Evolutionary conservation across 2,113 vertebrate genomes (phyloP).

Genomic region (Epinephelus moara): DNA sequence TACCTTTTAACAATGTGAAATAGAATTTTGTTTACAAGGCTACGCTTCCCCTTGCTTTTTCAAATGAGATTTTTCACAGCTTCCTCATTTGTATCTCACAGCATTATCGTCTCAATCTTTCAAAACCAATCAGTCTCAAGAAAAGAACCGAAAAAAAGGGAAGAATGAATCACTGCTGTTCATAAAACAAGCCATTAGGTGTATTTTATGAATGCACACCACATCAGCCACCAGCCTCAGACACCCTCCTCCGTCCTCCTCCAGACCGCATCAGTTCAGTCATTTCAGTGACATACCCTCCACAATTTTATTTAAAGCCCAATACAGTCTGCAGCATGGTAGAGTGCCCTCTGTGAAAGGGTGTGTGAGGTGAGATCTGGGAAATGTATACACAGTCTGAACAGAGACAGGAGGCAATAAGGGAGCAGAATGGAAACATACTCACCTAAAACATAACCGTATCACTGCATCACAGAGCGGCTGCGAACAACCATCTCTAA

Average conservation of each 20-base stretch:
- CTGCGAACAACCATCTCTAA: slow-evolving; percentile 37
- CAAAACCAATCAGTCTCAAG: slow-evolving; percentile 80
- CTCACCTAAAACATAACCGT: slow-evolving; percentile 35
- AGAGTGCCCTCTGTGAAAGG: slow-evolving; percentile 49
- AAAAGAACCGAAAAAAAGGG: slow-evolving; percentile 56
- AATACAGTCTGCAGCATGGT: slow-evolving; percentile 31
- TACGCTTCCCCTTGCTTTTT: slow-evolving; percentile 78
- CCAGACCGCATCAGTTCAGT: slow-evolving; percentile 55
- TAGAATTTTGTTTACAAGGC: slow-evolving; percentile 88
- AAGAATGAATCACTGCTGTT: slow-evolving; percentile 68
- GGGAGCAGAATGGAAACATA: slow-evolving; percentile 21
- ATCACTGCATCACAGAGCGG: slow-evolving; percentile 49
- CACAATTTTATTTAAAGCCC: slow-evolving; percentile 63
- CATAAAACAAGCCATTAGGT: slow-evolving; percentile 80
- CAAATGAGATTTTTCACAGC: slow-evolving; percentile 85
- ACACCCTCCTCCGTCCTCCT: slow-evolving; percentile 14
- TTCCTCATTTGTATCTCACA: slow-evolving; percentile 82
- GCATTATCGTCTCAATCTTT: slow-evolving; percentile 85
- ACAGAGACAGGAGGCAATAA: slow-evolving; percentile 44
- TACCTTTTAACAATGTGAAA: slow-evolving; percentile 88
- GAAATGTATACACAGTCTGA: slow-evolving; percentile 56
- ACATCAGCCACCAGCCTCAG: slow-evolving; percentile 30
- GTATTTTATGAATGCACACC: slow-evolving; percentile 71
- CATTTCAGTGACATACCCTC: slow-evolving; percentile 37
- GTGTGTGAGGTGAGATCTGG: slow-evolving; percentile 42